Evolutionary conservation across 2,113 vertebrate genomes (phyloP).

Genomic region (Ciconia boyciana): DNA sequence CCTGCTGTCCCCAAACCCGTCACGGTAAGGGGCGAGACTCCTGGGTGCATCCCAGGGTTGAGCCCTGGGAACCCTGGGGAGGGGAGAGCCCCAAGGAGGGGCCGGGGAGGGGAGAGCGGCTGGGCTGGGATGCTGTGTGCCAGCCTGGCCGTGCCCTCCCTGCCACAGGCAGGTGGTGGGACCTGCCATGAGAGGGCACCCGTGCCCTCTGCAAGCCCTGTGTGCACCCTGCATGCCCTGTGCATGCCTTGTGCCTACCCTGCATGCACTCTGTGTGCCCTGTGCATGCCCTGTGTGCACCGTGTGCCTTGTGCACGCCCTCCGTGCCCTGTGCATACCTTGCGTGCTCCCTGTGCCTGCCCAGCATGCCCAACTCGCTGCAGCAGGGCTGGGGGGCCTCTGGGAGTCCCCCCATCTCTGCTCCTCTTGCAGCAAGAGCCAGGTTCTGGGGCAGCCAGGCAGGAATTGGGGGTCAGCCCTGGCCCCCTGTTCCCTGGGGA

Average conservation of each 20-base stretch:
- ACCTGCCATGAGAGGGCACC: constrained; percentile 20
- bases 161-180: background rate
- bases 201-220: background rate
- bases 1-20: background rate
- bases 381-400: background rate
- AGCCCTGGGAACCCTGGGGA: background rate
- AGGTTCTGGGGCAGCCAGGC: background rate
- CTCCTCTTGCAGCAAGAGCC: background rate
- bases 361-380: background rate
- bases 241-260: background rate
- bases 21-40: background rate
- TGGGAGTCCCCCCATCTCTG: background rate
- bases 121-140: background rate
- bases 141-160: background rate
- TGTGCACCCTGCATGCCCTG: too few relatives aligned
- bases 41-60: background rate
- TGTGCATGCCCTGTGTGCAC: too few relatives aligned
- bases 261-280: too few relatives aligned
- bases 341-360: background rate
- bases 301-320: too few relatives aligned
- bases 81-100: background rate
- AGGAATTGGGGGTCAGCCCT: background rate
- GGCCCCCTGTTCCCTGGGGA: background rate
- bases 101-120: background rate
- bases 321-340: too few relatives aligned